Evolutionary conservation across 2,888 invertebrate genomes (phyloP).

Genomic region (Ernsta delagoae): DNA sequence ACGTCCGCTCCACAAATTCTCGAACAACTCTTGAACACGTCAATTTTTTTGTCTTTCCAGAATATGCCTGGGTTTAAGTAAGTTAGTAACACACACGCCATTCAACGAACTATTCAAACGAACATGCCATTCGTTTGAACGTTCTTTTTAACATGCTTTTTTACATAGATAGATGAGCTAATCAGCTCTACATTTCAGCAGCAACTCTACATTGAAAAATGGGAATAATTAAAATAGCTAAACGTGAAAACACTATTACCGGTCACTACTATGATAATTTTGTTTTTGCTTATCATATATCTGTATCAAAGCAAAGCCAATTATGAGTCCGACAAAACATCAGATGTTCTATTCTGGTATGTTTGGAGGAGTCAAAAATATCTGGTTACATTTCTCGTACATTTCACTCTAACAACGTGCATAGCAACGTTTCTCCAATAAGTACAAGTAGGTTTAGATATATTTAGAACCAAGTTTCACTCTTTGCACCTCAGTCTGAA

Average conservation of each 20-base stretch:
- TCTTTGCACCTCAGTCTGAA: too few relatives aligned
- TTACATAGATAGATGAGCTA: neutral
- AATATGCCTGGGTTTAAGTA: neutral
- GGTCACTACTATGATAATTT: neutral
- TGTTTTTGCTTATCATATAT: neutral
- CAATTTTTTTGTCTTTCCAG: conserved; percentile 6
- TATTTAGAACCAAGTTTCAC: conserved; percentile 45
- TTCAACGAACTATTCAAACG: too few relatives aligned
- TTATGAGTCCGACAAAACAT: conserved; percentile 22
- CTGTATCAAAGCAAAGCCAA: conserved; percentile 23
- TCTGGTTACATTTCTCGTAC: conserved; percentile 49
- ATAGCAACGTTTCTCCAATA: conserved; percentile 38
- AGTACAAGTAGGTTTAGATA: conserved; percentile 38
- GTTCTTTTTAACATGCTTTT: too few relatives aligned
- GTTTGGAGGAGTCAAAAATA: conserved; percentile 52
- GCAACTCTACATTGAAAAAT: neutral
- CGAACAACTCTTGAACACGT: conserved; percentile 9
- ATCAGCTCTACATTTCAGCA: neutral
- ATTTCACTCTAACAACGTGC: conserved; percentile 44
- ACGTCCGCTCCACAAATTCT: conserved; percentile 24
- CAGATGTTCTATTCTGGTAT: conserved; percentile 57
- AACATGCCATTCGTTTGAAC: neutral
- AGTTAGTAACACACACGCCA: too few relatives aligned
- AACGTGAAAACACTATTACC: neutral
- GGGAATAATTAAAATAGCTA: neutral